Evolutionary conservation across 2,797 vertebrate species (phyloP).

Genomic region (Muraenolepis orangiensis): DNA sequence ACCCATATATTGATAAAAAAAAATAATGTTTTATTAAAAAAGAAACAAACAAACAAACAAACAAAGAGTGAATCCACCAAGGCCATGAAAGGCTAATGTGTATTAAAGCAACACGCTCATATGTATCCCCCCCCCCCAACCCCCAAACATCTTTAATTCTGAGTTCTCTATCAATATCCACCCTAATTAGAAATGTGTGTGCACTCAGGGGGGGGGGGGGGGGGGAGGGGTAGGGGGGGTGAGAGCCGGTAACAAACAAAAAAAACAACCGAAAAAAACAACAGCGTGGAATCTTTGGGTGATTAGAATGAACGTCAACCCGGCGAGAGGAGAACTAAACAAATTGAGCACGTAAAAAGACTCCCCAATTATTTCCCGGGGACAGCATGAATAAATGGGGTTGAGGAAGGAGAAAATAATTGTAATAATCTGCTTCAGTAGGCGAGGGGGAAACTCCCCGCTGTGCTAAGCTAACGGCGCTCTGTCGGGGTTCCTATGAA

Average conservation of each 20-base stretch:
- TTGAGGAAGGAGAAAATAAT: constrained; percentile 40
- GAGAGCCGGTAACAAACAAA: too few relatives aligned
- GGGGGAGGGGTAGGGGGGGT: too few relatives aligned
- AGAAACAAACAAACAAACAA: neutral
- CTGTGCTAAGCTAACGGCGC: constrained; percentile 28
- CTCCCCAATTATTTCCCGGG: constrained; percentile 57
- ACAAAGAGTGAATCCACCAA: neutral
- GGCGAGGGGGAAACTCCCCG: constrained; percentile 26
- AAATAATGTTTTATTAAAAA: neutral
- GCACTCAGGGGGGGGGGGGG: constrained; percentile 24
- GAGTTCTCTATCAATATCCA: constrained; percentile 21
- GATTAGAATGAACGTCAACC: constrained; percentile 56
- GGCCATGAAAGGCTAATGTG: neutral
- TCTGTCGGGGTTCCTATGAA: constrained; percentile 25
- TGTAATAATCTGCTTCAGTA: constrained; percentile 63
- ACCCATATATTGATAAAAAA: neutral
- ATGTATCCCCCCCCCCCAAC: constrained; percentile 19
- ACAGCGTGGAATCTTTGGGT: constrained; percentile 38
- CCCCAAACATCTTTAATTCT: constrained; percentile 28
- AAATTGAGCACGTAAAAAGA: constrained; percentile 67
- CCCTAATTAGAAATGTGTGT: constrained; percentile 49
- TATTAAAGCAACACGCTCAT: neutral
- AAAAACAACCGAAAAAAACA: constrained; percentile 12
- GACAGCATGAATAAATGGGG: constrained; percentile 38
- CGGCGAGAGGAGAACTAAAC: constrained; percentile 9